Conservation (phyloP, 2,797 vertebrate genomes). For the Mormyrus proboscirostris region DNA sequence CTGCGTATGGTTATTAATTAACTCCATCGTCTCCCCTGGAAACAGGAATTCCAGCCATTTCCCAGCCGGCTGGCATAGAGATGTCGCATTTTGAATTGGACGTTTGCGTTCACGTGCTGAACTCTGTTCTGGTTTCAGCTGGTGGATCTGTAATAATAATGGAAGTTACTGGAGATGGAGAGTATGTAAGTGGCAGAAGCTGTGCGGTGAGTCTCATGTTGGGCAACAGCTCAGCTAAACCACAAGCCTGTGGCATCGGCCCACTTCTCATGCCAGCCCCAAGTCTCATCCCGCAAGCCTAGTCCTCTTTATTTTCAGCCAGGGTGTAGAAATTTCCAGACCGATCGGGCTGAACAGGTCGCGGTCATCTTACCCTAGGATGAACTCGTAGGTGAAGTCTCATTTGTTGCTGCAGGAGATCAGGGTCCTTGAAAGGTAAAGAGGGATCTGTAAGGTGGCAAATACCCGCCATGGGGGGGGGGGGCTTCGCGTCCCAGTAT, state of each 20-base stretch:
- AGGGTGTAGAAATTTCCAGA: not conserved
- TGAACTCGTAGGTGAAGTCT: constrained; percentile 64
- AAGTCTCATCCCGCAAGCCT: not conserved
- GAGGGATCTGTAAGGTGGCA: constrained; percentile 52
- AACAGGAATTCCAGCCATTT: not conserved
- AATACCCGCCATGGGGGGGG: not conserved
- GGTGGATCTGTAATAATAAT: not conserved
- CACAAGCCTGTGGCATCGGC: not conserved
- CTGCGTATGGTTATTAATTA: not conserved
- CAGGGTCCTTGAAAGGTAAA: constrained; percentile 89
- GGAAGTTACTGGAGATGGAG: not conserved
- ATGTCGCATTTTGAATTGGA: not conserved
- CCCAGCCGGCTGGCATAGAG: not conserved
- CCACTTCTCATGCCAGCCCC: not conserved
- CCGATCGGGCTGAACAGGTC: not conserved
- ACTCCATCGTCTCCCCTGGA: not conserved
- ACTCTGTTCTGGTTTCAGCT: not conserved
- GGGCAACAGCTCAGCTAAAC: not conserved
- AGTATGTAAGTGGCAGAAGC: not conserved
- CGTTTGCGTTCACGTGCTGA: not conserved
- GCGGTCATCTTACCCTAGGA: constrained; percentile 49
- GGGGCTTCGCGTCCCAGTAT: constrained; percentile 33
- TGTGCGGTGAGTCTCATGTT: not conserved
- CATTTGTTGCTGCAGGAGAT: constrained; percentile 67
- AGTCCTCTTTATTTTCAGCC: not conserved